A percentile compares a stretch with the other conserved stretches of the same genome.
phyloP scores from a whole-genome alignment of 2,113 vertebrate species.

The Hippocampus zosterae region DNA sequence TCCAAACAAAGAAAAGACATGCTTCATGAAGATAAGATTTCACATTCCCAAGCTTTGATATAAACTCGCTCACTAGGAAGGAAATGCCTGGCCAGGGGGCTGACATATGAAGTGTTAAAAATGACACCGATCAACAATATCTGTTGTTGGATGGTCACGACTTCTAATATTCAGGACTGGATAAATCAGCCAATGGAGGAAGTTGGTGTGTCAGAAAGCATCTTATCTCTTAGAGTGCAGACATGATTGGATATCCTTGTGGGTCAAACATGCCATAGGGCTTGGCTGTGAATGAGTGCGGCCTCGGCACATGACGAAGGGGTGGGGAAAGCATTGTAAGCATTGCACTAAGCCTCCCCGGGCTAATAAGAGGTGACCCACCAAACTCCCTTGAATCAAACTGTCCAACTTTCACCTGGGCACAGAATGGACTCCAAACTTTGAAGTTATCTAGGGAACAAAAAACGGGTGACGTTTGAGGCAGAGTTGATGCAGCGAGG shows the following conservation, averaged over 20 bases:
- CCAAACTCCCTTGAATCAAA: constrained; percentile 26
- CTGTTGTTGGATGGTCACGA: constrained; percentile 25
- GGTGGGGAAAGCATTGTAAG: constrained; percentile 53
- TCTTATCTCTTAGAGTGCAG: constrained; percentile 58
- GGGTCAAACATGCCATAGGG: constrained; percentile 18
- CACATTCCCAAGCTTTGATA: not conserved
- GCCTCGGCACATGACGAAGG: constrained; percentile 55
- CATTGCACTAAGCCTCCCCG: constrained; percentile 33
- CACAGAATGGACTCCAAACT: constrained; percentile 34
- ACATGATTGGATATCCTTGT: constrained; percentile 46
- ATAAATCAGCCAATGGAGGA: constrained; percentile 43
- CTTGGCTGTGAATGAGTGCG: constrained; percentile 18
- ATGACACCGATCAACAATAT: constrained; percentile 50
- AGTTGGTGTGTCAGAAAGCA: constrained; percentile 27
- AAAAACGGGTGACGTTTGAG: constrained; percentile 21
- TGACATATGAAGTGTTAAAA: constrained; percentile 35
- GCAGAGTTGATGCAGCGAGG: constrained; percentile 21
- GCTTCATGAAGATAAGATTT: not conserved
- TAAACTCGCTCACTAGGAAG: not conserved
- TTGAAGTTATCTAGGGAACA: constrained; percentile 7
- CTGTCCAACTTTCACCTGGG: constrained; percentile 45
- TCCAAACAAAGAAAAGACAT: not conserved
- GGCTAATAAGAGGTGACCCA: constrained; percentile 63
- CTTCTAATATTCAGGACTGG: constrained; percentile 23
- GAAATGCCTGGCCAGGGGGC: not conserved